These are phyloP conservation scores for Leptopilina drosophilae DNA, from an alignment of 2,888 invertebrate species.

Conservation along the genomic window DNA sequence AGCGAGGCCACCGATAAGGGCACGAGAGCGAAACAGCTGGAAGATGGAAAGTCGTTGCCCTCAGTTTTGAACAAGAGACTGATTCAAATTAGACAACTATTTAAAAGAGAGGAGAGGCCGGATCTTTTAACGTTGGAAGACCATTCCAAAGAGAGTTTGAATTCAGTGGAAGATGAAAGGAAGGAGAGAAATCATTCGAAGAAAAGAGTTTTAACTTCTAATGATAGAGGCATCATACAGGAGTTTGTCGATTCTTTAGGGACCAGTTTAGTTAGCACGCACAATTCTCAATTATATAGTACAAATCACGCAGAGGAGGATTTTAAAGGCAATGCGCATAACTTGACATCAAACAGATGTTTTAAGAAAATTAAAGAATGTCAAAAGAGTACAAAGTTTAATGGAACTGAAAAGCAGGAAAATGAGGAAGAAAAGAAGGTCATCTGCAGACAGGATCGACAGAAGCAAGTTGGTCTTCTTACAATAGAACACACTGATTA, in stretches of 20 bases:
- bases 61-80: slow-evolving; percentile 69
- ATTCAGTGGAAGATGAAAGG: not conserved
- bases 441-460: not conserved
- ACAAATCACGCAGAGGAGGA: slow-evolving; percentile 63
- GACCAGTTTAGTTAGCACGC: slow-evolving; percentile 63
- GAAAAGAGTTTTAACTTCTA: slow-evolving; percentile 63
- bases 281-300: slow-evolving; percentile 63
- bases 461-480: not conserved
- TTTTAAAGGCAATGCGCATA: not conserved
- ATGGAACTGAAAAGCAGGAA: not conserved
- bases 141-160: slow-evolving; percentile 22
- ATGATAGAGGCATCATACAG: slow-evolving; percentile 29
- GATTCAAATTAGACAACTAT: slow-evolving; percentile 68
- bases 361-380: not conserved
- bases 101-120: slow-evolving; percentile 68
- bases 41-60: slow-evolving; percentile 67
- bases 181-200: slow-evolving; percentile 37
- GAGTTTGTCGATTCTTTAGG: slow-evolving; percentile 48
- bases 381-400: not conserved
- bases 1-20: slow-evolving; percentile 43
- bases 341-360: not conserved
- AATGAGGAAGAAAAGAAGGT: not conserved
- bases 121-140: slow-evolving; percentile 55
- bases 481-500: not conserved
- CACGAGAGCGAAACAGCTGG: slow-evolving; percentile 29